phyloP scores from a whole-genome alignment of 2,888 invertebrate species.

The Nasonovia ribisnigri region DNA sequence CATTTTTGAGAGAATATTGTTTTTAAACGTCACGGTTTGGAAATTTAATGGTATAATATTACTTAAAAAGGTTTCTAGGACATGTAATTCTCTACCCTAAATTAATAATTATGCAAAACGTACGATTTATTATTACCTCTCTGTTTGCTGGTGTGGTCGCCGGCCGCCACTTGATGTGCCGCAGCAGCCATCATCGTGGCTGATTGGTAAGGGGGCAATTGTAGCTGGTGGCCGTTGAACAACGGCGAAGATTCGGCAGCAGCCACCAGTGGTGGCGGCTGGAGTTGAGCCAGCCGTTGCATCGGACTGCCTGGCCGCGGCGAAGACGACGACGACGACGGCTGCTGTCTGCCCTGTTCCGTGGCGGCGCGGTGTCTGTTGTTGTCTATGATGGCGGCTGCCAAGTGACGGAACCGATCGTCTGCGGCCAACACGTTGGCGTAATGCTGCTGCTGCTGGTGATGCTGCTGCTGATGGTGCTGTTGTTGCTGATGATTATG shows the following conservation, averaged over 20 bases:
- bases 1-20: background rate
- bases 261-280: background rate
- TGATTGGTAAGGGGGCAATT: constrained; percentile 33
- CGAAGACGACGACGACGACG: constrained; percentile 15
- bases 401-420: constrained; percentile 58
- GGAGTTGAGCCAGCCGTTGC: constrained; percentile 13
- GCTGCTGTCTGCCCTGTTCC: constrained; percentile 37
- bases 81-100: background rate
- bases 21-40: background rate
- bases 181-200: constrained; percentile 53
- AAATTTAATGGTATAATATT: background rate
- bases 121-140: constrained; percentile 34
- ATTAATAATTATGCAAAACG: background rate
- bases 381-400: constrained; percentile 60
- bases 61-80: background rate
- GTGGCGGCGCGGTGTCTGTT: constrained; percentile 50
- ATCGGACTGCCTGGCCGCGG: constrained; percentile 35
- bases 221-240: constrained; percentile 29
- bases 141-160: constrained; percentile 48
- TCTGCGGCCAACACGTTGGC: constrained; percentile 54
- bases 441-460: constrained; percentile 58
- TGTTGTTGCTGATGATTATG: constrained; percentile 19
- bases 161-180: constrained; percentile 42
- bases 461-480: constrained; percentile 11
- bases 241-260: background rate